These are phyloP conservation scores for Cordylochernes scorpioides DNA, from an alignment of 2,888 invertebrate species.

Conservation along the genomic window DNA sequence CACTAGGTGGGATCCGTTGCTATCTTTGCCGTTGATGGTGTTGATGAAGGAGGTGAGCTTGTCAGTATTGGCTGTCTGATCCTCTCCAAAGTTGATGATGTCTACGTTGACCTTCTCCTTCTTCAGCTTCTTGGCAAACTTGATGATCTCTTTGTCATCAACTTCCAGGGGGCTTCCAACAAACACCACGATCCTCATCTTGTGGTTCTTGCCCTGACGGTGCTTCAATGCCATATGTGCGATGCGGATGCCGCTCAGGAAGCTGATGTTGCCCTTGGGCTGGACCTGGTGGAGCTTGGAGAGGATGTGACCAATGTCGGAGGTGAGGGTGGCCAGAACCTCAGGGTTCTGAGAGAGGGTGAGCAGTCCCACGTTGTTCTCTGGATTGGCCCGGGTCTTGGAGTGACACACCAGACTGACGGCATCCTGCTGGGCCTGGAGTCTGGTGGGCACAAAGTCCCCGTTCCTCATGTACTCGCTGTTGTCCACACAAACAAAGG, in stretches of 20 bases:
- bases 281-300: conserved; percentile 83
- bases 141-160: conserved; percentile 72
- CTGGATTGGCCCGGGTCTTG: conserved; percentile 88
- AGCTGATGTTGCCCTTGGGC: conserved; percentile 65
- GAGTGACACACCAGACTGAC: conserved; percentile 90
- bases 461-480: conserved; percentile 99
- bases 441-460: conserved; percentile 82
- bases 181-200: conserved; percentile 93
- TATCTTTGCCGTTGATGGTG: conserved; percentile 80
- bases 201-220: conserved; percentile 90
- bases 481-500: conserved; percentile 96
- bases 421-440: conserved; percentile 96
- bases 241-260: conserved; percentile 74
- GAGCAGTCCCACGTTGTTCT: conserved; percentile 87
- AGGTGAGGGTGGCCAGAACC: conserved; percentile 81
- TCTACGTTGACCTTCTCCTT: conserved; percentile 98
- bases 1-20: conserved; percentile 60
- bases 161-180: conserved; percentile 79
- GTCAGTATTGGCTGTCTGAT: conserved; percentile 50
- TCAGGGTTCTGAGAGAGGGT: conserved; percentile 72
- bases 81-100: conserved; percentile 90
- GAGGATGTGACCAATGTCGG: conserved; percentile 77
- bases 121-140: conserved; percentile 82
- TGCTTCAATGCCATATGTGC: conserved; percentile 90
- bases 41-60: conserved; percentile 67